phyloP scores from a whole-genome alignment of 2,113 vertebrate genomes.

The Lipophrys pholis region DNA sequence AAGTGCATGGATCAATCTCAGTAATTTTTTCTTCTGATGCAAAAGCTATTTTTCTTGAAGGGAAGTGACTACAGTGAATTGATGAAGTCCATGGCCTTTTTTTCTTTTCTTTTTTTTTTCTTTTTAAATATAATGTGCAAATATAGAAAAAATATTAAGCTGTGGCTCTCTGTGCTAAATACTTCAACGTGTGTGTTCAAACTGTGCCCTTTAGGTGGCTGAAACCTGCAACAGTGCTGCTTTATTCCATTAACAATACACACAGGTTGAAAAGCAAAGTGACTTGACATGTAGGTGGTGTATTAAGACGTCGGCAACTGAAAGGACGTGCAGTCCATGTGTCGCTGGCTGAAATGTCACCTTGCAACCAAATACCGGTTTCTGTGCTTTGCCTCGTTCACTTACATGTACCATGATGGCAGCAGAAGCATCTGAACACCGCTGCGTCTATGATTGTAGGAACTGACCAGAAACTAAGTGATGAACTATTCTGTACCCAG shows the following conservation, averaged over 20 bases:
- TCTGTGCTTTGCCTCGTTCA: not conserved
- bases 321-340: not conserved
- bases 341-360: not conserved
- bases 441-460: constrained; percentile 14
- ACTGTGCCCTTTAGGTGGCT: constrained; percentile 3
- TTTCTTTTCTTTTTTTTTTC: not conserved
- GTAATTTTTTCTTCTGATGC: constrained; percentile 15
- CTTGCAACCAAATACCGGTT: not conserved
- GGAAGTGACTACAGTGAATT: not conserved
- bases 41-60: constrained; percentile 12
- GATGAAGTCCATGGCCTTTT: not conserved
- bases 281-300: not conserved
- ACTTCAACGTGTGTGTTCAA: not conserved
- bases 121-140: not conserved
- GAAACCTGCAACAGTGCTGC: not conserved
- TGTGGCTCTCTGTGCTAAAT: not conserved
- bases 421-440: constrained; percentile 7
- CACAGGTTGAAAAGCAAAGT: not conserved
- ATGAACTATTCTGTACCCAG: constrained; percentile 59
- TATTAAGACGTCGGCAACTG: not conserved
- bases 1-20: not conserved
- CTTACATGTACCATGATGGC: not conserved
- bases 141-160: not conserved
- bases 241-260: not conserved
- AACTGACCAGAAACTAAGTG: constrained; percentile 52